phyloP scores from a whole-genome alignment of 2,888 invertebrate genomes.

The Hirtodrosophila confusa region DNA sequence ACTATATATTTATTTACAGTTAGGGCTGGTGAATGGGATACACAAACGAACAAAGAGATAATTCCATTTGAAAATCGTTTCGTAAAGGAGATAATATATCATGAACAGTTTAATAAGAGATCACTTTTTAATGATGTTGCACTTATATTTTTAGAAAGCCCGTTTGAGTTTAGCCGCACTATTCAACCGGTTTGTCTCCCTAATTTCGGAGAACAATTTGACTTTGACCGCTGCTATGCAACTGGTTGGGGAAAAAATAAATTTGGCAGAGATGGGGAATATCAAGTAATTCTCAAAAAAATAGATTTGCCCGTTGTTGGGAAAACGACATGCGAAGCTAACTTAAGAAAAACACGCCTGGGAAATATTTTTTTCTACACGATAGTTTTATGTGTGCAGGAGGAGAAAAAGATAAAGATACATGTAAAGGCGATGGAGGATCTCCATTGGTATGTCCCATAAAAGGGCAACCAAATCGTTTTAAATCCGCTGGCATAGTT shows the following conservation, averaged over 20 bases:
- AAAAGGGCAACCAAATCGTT: slow-evolving; percentile 72
- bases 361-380: slow-evolving; percentile 88
- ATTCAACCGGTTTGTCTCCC: slow-evolving; percentile 90
- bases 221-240: slow-evolving; percentile 76
- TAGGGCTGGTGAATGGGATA: slow-evolving; percentile 93
- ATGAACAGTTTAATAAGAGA: slow-evolving; percentile 87
- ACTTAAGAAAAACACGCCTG: slow-evolving; percentile 88
- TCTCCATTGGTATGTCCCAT: slow-evolving; percentile 91
- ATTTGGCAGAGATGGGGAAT: slow-evolving; percentile 84
- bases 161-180: slow-evolving; percentile 87
- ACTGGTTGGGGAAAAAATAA: slow-evolving; percentile 83
- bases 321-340: slow-evolving; percentile 83
- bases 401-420: slow-evolving; percentile 89
- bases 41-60: slow-evolving; percentile 89
- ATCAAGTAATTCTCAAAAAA: slow-evolving; percentile 88
- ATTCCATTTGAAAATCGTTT: slow-evolving; percentile 89
- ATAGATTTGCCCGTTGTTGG: slow-evolving; percentile 90
- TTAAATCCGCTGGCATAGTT: slow-evolving; percentile 87
- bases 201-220: slow-evolving; percentile 83
- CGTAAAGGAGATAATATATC: slow-evolving; percentile 86
- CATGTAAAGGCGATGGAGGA: slow-evolving; percentile 92
- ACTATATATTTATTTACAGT: slow-evolving; percentile 76
- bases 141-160: slow-evolving; percentile 87
- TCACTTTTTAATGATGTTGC: slow-evolving; percentile 91
- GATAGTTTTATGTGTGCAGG: slow-evolving; percentile 91